These are phyloP conservation scores for Sinocyclocheilus grahami DNA, from an alignment of 2,113 vertebrate genomes.

Conservation along the genomic window DNA sequence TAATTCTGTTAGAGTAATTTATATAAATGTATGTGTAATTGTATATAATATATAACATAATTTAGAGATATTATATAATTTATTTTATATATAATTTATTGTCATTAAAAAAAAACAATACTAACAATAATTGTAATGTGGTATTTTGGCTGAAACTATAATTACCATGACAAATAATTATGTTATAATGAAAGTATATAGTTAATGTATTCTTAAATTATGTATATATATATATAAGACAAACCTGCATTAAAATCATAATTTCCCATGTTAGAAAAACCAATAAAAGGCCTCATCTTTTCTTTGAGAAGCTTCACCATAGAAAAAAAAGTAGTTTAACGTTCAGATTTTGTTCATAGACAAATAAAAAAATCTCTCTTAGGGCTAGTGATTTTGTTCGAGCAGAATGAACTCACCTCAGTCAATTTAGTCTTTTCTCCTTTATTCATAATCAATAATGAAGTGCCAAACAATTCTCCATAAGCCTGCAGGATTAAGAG, in stretches of 20 bases:
- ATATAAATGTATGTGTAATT: too few relatives aligned
- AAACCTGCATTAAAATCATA: not conserved
- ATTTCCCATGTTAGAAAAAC: not conserved
- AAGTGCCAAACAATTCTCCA: slow-evolving; percentile 70
- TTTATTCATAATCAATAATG: slow-evolving; percentile 76
- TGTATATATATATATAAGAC: not conserved
- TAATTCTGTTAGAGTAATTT: too few relatives aligned
- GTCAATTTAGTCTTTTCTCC: slow-evolving; percentile 68
- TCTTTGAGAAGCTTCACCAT: not conserved
- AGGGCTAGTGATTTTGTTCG: slow-evolving; percentile 24
- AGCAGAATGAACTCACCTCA: slow-evolving; percentile 50
- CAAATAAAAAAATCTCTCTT: slow-evolving; percentile 1
- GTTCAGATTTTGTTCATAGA: not conserved
- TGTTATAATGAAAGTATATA: too few relatives aligned
- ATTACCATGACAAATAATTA: not conserved
- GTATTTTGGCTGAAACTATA: not conserved
- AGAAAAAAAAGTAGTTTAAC: not conserved
- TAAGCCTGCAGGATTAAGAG: slow-evolving; percentile 69
- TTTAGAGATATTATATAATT: too few relatives aligned
- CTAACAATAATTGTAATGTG: not conserved
- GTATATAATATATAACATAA: too few relatives aligned
- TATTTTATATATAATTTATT: not conserved
- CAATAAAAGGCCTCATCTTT: not conserved
- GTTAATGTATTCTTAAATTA: not conserved
- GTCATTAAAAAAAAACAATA: not conserved